These are phyloP conservation scores for Selenia dentaria DNA, from an alignment of 2,888 invertebrate species.

Conservation along the genomic window DNA sequence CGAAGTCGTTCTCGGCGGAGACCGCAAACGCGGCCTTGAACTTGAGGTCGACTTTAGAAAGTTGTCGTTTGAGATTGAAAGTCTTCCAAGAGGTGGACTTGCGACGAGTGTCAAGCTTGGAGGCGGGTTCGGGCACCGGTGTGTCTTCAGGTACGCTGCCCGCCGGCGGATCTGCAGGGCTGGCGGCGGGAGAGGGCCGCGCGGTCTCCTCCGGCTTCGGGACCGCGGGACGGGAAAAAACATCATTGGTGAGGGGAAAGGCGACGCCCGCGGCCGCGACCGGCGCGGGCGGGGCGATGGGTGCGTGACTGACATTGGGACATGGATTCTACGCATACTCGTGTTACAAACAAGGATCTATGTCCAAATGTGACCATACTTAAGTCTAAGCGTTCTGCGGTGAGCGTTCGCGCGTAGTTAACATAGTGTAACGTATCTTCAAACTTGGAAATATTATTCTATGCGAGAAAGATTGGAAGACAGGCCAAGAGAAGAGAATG, in stretches of 20 bases:
- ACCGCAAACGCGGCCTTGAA: constrained; percentile 87
- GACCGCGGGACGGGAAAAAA: constrained; percentile 62
- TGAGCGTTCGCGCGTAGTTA: constrained; percentile 27
- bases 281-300: constrained; percentile 22
- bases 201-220: constrained; percentile 64
- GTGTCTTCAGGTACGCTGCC: constrained; percentile 34
- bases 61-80: constrained; percentile 92
- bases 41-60: constrained; percentile 91
- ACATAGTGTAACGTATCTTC: constrained; percentile 28
- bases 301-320: constrained; percentile 31
- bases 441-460: constrained; percentile 33
- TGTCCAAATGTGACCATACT: constrained; percentile 28
- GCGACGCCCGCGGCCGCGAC: constrained; percentile 36
- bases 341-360: constrained; percentile 20
- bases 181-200: constrained; percentile 37
- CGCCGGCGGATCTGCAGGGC: constrained; percentile 37
- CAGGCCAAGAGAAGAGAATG: constrained; percentile 60
- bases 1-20: constrained; percentile 68
- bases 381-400: constrained; percentile 29
- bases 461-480: constrained; percentile 45
- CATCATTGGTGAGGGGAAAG: constrained; percentile 52
- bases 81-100: constrained; percentile 90
- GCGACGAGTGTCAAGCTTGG: constrained; percentile 79
- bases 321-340: constrained; percentile 29
- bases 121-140: constrained; percentile 41